Evolutionary conservation across 2,113 vertebrate genomes (phyloP).

Genomic region (Lophochroa leadbeateri): DNA sequence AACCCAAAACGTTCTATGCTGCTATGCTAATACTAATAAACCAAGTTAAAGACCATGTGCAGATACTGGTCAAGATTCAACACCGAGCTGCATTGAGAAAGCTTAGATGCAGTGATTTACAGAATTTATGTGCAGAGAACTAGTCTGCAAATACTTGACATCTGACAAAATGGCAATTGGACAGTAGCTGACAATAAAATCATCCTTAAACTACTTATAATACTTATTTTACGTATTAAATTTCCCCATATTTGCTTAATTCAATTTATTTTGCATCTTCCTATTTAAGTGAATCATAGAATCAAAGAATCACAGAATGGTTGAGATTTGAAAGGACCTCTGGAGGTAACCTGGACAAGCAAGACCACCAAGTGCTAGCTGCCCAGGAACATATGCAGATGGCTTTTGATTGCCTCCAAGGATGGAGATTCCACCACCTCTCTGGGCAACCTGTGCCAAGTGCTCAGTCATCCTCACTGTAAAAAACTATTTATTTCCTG

Average conservation of each 20-base stretch:
- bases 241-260: not conserved
- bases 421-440: not conserved
- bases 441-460: not conserved
- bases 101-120: not conserved
- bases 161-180: not conserved
- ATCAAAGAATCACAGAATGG: not conserved
- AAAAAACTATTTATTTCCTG: not conserved
- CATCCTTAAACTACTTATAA: not conserved
- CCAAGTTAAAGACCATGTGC: not conserved
- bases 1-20: not conserved
- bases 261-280: not conserved
- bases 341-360: not conserved
- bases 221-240: not conserved
- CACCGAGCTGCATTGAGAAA: not conserved
- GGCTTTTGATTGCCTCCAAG: not conserved
- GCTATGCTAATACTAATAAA: not conserved
- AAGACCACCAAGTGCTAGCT: not conserved
- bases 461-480: not conserved
- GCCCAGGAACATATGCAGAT: not conserved
- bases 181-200: not conserved
- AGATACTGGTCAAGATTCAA: not conserved
- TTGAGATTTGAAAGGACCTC: not conserved
- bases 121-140: not conserved
- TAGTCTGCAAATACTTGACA: not conserved
- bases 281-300: not conserved